Evolutionary conservation across 2,797 vertebrate genomes (phyloP).

Genomic region (Pipistrellus kuhlii): DNA sequence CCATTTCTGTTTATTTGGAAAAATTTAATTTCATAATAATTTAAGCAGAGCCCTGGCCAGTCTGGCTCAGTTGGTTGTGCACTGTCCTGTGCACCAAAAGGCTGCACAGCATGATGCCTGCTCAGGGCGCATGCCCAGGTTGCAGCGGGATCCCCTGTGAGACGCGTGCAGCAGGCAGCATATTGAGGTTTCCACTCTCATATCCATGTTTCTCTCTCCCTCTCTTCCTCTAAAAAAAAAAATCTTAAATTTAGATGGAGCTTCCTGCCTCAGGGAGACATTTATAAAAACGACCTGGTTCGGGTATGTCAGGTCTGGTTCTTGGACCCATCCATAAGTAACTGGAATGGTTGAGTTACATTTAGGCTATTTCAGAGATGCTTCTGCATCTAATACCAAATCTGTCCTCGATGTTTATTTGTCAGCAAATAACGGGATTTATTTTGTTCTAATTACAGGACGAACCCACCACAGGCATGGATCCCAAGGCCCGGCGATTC

Average conservation of each 20-base stretch:
- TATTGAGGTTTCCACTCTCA: too few species aligned
- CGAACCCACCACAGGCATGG: conserved; percentile 98
- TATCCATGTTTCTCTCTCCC: too few species aligned
- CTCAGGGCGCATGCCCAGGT: too few species aligned
- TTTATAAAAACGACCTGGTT: conserved; percentile 14
- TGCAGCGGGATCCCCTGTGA: too few species aligned
- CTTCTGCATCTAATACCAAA: conserved; percentile 10
- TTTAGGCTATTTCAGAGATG: not conserved
- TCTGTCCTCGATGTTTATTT: not conserved
- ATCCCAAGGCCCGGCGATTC: conserved; percentile 96
- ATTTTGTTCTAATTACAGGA: conserved; percentile 88
- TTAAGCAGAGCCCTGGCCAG: not conserved
- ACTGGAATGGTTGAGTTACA: not conserved
- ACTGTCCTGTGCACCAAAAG: too few species aligned
- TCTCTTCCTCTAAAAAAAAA: too few species aligned
- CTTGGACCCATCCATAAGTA: conserved; percentile 32
- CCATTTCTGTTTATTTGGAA: not conserved
- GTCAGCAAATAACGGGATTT: not conserved
- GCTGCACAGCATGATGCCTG: too few species aligned
- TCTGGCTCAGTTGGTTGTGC: too few species aligned
- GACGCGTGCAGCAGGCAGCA: too few species aligned
- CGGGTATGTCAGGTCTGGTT: not conserved
- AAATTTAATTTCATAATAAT: conserved; percentile 46
- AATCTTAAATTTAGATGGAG: not conserved
- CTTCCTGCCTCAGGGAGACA: conserved; percentile 19